phyloP scores from a whole-genome alignment of 2,888 invertebrate genomes.

The Drosophila quinaria region DNA sequence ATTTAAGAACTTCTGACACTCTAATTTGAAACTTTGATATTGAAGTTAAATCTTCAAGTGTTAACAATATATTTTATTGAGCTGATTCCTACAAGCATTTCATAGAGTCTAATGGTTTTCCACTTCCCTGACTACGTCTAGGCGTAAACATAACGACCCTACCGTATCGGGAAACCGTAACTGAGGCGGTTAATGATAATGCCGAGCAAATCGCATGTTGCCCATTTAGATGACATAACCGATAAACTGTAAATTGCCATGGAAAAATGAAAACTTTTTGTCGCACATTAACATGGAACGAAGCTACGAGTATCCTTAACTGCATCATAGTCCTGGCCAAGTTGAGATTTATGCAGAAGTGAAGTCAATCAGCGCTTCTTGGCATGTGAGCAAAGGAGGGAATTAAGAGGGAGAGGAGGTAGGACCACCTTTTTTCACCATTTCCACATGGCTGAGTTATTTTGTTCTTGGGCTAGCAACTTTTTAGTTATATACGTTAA shows the following conservation, averaged over 20 bases:
- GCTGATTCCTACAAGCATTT: neutral
- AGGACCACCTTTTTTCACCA: slow-evolving; percentile 18
- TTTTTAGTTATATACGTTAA: slow-evolving; percentile 80
- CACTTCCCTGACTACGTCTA: slow-evolving; percentile 23
- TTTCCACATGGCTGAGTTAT: slow-evolving; percentile 73
- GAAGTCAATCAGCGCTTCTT: slow-evolving; percentile 68
- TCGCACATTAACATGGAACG: slow-evolving; percentile 73
- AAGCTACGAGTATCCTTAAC: slow-evolving; percentile 27
- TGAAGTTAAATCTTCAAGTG: neutral
- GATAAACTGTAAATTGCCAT: slow-evolving; percentile 78
- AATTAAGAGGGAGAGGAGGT: neutral
- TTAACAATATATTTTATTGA: neutral
- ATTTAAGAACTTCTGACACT: neutral
- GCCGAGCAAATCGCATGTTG: slow-evolving; percentile 67
- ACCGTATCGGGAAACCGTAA: slow-evolving; percentile 29
- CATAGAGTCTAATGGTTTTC: slow-evolving; percentile 41
- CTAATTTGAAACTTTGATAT: neutral
- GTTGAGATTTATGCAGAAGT: slow-evolving; percentile 52
- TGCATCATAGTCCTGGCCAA: slow-evolving; percentile 23
- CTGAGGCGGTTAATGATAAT: slow-evolving; percentile 49
- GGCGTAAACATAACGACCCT: slow-evolving; percentile 33
- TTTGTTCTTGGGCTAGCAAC: slow-evolving; percentile 53
- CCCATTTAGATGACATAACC: slow-evolving; percentile 80
- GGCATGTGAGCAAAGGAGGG: slow-evolving; percentile 43
- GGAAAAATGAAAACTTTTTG: slow-evolving; percentile 64